Conservation (phyloP, 2,888 invertebrate species). For the Euproctis similis region DNA sequence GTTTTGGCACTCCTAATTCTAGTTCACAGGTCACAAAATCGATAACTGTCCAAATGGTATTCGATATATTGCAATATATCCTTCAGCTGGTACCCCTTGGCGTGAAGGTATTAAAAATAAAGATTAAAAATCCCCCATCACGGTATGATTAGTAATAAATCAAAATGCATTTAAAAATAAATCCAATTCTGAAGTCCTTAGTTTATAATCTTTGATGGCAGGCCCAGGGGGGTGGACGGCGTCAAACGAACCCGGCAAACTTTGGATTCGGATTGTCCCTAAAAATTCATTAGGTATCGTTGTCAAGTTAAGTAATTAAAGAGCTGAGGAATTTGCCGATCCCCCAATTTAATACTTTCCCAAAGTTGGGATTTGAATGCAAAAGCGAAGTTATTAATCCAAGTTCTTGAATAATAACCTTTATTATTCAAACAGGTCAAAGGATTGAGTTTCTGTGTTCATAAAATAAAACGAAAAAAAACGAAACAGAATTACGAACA, state of each 20-base stretch:
- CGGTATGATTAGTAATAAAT: too few relatives aligned
- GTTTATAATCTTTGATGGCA: conserved; percentile 13
- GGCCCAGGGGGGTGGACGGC: not conserved
- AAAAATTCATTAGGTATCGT: conserved; percentile 29
- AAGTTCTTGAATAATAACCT: conserved; percentile 38
- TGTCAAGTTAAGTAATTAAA: conserved; percentile 52
- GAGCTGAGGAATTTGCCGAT: conserved; percentile 30
- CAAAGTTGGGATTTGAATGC: conserved; percentile 46
- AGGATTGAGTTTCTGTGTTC: conserved; percentile 41
- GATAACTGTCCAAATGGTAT: too few relatives aligned
- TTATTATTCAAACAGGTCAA: conserved; percentile 42
- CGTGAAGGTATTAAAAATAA: too few relatives aligned
- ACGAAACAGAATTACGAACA: conserved; percentile 16
- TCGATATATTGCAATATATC: too few relatives aligned
- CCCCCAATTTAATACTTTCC: conserved; percentile 30
- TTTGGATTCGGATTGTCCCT: conserved; percentile 19
- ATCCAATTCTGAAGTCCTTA: not conserved
- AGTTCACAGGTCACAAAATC: too few relatives aligned
- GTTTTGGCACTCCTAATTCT: too few relatives aligned
- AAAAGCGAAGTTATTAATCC: conserved; percentile 50
- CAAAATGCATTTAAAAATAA: not conserved
- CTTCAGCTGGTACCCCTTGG: too few relatives aligned
- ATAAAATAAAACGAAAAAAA: conserved; percentile 26
- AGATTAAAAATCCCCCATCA: too few relatives aligned
- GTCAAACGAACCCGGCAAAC: conserved; percentile 12